These are phyloP conservation scores for Vanessa tameamea DNA, from an alignment of 1,140 invertebrate genomes.

Conservation along the genomic window DNA sequence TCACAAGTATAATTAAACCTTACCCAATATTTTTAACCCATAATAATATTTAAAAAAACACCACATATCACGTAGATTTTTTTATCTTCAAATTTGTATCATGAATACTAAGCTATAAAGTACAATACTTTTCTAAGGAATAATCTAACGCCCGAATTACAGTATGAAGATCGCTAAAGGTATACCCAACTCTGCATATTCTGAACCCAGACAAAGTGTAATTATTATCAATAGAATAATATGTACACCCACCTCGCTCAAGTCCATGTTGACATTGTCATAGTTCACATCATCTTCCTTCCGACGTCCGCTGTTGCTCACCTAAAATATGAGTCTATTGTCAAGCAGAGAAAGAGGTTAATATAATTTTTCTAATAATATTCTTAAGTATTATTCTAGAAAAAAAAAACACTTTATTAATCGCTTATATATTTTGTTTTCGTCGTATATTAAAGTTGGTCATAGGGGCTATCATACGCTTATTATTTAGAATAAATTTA, in stretches of 20 bases:
- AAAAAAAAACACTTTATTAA: background rate
- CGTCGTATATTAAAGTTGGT: no score
- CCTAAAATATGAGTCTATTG: constrained; percentile 78
- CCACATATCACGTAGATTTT: background rate
- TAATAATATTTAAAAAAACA: background rate
- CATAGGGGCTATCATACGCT: no score
- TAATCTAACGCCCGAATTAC: background rate
- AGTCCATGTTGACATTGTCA: constrained; percentile 79
- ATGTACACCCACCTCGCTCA: constrained; percentile 73
- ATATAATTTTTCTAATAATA: constrained; percentile 55
- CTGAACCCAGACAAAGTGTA: background rate
- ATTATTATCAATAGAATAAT: background rate
- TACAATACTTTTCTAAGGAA: background rate
- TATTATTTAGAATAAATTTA: no score
- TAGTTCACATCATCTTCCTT: constrained; percentile 79
- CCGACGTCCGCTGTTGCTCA: constrained; percentile 50
- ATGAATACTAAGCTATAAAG: background rate
- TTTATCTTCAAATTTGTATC: constrained; percentile 1
- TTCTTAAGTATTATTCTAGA: background rate
- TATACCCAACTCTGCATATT: constrained; percentile 1
- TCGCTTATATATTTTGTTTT: no score
- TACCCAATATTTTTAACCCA: no score
- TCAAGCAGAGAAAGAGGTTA: constrained; percentile 78
- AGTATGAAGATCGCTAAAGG: background rate
- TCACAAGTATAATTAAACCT: no score